These are phyloP conservation scores for Antitype chi DNA, from an alignment of 2,888 invertebrate species.

Conservation along the genomic window DNA sequence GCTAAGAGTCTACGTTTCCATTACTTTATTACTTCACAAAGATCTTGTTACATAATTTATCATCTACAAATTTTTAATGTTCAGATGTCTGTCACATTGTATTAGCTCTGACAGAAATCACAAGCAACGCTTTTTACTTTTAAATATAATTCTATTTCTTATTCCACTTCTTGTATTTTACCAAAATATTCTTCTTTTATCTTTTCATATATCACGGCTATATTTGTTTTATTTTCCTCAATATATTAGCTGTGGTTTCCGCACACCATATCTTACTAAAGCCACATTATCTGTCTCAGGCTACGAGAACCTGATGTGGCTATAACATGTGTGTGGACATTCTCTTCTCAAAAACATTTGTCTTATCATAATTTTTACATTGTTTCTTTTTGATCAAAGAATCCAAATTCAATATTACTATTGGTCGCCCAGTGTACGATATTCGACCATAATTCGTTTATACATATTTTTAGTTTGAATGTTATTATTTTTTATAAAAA, in stretches of 20 bases:
- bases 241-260: constrained; percentile 45
- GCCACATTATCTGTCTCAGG: constrained; percentile 7
- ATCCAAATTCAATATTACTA: too few relatives aligned
- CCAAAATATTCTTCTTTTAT: constrained; percentile 3
- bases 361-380: neutral
- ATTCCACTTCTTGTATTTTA: neutral
- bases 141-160: neutral
- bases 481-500: too few relatives aligned
- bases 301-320: neutral
- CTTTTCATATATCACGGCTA: constrained; percentile 16
- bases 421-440: too few relatives aligned
- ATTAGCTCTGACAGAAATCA: neutral
- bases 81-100: neutral
- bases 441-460: too few relatives aligned
- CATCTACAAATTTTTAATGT: neutral
- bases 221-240: constrained; percentile 48
- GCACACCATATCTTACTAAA: constrained; percentile 13
- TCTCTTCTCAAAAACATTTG: neutral
- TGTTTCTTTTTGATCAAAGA: neutral
- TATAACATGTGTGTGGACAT: neutral
- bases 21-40: neutral
- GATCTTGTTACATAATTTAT: neutral
- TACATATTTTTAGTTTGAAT: too few relatives aligned
- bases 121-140: neutral
- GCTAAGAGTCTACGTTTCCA: neutral